Evolutionary conservation across 2,797 vertebrate genomes (phyloP).

Genomic region (Sebastes hubbsi): DNA sequence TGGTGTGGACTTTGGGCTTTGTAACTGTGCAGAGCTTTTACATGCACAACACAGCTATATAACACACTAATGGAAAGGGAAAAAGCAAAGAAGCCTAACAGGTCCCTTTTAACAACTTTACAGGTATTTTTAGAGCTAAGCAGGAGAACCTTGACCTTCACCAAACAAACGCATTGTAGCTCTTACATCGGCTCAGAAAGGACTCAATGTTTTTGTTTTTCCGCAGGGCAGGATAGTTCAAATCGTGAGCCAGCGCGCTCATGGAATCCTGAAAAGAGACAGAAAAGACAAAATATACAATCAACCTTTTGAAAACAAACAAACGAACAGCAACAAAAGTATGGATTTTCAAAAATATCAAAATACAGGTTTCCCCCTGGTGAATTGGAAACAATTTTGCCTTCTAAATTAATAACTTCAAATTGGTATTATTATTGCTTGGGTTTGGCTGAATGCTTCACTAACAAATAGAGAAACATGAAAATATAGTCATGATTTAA

Average conservation of each 20-base stretch:
- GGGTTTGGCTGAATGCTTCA: background rate
- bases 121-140: background rate
- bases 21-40: too few relatives aligned
- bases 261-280: conserved; percentile 90
- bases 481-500: background rate
- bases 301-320: background rate
- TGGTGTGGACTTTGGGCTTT: too few relatives aligned
- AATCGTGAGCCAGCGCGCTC: conserved; percentile 93
- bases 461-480: background rate
- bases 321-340: background rate
- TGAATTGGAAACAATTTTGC: background rate
- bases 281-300: conserved; percentile 25
- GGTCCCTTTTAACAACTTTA: background rate
- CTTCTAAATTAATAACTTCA: background rate
- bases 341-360: background rate
- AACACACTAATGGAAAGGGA: too few relatives aligned
- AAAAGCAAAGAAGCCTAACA: too few relatives aligned
- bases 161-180: background rate
- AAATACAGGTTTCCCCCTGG: background rate
- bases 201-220: conserved; percentile 99
- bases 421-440: background rate
- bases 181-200: conserved; percentile 97
- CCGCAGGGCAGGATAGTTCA: conserved; percentile 94
- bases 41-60: too few relatives aligned
- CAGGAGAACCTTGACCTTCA: background rate